Evolutionary conservation across 2,113 vertebrate genomes (phyloP), one percentile per base, ranked within the genome.

Genomic region (Ailuropoda melanoleuca): DNA sequence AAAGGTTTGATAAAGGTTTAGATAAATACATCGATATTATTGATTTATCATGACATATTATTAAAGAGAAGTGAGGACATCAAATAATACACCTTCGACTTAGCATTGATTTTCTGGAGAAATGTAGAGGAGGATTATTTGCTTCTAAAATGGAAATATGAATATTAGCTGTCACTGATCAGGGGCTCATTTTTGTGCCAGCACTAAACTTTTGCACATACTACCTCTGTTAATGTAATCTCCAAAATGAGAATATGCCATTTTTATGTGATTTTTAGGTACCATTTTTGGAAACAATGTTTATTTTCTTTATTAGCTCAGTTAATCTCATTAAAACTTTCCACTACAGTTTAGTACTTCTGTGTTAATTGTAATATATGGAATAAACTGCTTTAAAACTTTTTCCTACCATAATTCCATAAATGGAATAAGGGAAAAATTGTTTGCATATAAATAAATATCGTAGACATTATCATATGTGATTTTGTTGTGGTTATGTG

Each of bases 301-400:
- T 39, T 50, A 46, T 86, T 92, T 4, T 83, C 34, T 78, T 62
- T 72, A 80, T 70, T 88, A 93, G 17, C 12, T 88, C 17, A 26
- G 23, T 92, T 89, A 85, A 90, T 86, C 23, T 78, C 74, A 39
- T 86, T 95, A 86, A 96, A 86, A 58, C 29, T 34, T 89, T 87
- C 26, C 66, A 39, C 4, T 72, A 56, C 34, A 29, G 70, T 89
- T 91, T 95, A 53, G 62, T 74, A 90, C 23, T 97, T 81, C 56
- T 15, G 21, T 31, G 21, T 93, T 39, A 66, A 55, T 92, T 97
- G 8, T 92, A 11, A 53, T 66, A 68, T 90, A 90, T 84, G 9
- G 23, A 90, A 68, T 60, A 86, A 53, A 5, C 34, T 95, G 37
- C 29, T 62, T 95, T 58, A 97, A 86, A 95, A 55, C 23, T 39